phyloP scores from a whole-genome alignment of 1,140 invertebrate genomes.

The Liolophura sinensis region DNA sequence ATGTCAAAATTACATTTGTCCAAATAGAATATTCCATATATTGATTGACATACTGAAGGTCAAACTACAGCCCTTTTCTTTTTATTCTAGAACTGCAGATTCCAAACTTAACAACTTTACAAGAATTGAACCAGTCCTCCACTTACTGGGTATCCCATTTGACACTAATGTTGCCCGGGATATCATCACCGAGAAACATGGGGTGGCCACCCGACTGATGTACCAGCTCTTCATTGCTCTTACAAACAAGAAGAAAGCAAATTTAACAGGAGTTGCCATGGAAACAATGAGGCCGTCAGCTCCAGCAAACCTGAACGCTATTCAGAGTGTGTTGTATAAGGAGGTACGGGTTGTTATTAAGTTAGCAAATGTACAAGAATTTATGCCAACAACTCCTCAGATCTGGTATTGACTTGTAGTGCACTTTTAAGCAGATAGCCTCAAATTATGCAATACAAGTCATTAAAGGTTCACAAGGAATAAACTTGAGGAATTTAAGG shows the following conservation, averaged over 20 bases:
- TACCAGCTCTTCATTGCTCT: conserved; percentile 59
- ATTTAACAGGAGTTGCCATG: conserved; percentile 58
- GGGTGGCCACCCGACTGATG: conserved; percentile 52
- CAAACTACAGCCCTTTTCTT: not conserved
- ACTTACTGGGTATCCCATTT: conserved; percentile 56
- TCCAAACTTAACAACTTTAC: conserved; percentile 61
- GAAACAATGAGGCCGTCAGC: conserved; percentile 58
- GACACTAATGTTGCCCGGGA: conserved; percentile 56
- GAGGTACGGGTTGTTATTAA: conserved; percentile 46
- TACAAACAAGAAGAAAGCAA: conserved; percentile 57
- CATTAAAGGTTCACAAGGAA: no score
- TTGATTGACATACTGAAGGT: no score
- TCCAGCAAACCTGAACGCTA: conserved; percentile 52
- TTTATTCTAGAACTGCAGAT: conserved; percentile 47
- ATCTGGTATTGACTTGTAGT: no score
- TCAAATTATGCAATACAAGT: no score
- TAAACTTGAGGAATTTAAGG: no score
- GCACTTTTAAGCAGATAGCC: no score
- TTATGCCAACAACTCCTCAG: no score
- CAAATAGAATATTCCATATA: no score
- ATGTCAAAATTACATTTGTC: no score
- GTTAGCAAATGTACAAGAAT: no score
- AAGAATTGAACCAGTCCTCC: conserved; percentile 53
- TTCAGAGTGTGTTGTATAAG: conserved; percentile 54
- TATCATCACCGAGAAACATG: conserved; percentile 58